Evolutionary conservation across 2,888 invertebrate genomes (phyloP).

Genomic region (Eueremaeus valkanovi): DNA sequence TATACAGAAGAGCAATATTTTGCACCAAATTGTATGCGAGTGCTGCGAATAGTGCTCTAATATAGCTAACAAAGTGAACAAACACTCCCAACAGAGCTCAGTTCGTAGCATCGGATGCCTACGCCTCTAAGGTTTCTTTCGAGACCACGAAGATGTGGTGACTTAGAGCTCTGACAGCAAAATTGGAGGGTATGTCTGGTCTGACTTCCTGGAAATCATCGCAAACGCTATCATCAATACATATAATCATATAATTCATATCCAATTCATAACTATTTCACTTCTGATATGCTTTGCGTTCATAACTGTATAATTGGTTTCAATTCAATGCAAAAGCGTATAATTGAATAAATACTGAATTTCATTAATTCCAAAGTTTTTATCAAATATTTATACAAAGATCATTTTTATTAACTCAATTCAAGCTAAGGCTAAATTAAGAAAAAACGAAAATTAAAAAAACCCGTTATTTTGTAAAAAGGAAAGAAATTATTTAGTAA

Average conservation of each 20-base stretch:
- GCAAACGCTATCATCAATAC: background rate
- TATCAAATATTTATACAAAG: too few species aligned
- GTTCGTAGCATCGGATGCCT: conserved; percentile 7
- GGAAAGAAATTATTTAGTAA: too few species aligned
- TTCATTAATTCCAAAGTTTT: too few species aligned
- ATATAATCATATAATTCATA: background rate
- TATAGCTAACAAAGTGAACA: conserved; percentile 12
- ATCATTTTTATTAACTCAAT: too few species aligned
- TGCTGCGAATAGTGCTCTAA: background rate
- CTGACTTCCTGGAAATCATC: background rate
- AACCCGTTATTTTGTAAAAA: too few species aligned
- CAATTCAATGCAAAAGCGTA: too few species aligned
- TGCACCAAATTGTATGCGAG: background rate
- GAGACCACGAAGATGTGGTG: conserved; percentile 5
- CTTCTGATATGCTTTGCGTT: too few species aligned
- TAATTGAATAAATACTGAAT: too few species aligned
- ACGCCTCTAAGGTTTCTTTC: background rate
- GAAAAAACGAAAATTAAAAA: too few species aligned
- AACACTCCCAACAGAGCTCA: conserved; percentile 18
- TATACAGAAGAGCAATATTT: background rate
- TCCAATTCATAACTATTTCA: background rate
- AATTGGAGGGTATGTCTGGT: conserved; percentile 11
- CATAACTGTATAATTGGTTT: background rate
- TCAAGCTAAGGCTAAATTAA: too few species aligned
- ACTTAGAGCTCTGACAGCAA: background rate